phyloP scores from a whole-genome alignment of 2,797 vertebrate genomes.

The Oryzias sinensis region DNA sequence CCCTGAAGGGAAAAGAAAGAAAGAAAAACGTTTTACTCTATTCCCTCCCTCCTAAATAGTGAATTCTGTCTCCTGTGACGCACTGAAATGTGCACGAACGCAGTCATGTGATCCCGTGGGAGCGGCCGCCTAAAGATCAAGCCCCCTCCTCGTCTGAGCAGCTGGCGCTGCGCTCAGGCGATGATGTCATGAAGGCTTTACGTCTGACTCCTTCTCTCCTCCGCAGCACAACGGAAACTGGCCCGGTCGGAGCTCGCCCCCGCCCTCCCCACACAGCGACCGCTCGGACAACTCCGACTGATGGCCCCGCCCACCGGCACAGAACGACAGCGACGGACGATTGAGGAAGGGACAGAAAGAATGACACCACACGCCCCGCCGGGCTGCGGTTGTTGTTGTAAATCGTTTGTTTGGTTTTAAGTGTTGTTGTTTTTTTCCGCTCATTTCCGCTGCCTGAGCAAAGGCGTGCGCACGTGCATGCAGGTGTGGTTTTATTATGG shows the following conservation, averaged over 20 bases:
- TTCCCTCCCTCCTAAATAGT: no score
- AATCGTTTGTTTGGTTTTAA: slow-evolving; percentile 50
- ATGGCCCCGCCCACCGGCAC: slow-evolving; percentile 52
- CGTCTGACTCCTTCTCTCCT: background rate
- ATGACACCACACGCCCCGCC: slow-evolving; percentile 73
- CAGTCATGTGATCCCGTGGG: no score
- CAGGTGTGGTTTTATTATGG: slow-evolving; percentile 59
- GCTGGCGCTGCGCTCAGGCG: no score
- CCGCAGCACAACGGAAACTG: slow-evolving; percentile 86
- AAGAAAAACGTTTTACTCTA: no score
- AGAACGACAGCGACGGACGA: slow-evolving; percentile 48
- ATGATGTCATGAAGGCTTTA: no score
- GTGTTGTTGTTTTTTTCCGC: slow-evolving; percentile 38
- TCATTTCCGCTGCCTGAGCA: slow-evolving; percentile 42
- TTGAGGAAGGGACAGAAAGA: slow-evolving; percentile 62
- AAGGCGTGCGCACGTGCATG: slow-evolving; percentile 51
- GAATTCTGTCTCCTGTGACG: no score
- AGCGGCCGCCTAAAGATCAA: no score
- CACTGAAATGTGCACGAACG: no score
- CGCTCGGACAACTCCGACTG: slow-evolving; percentile 90
- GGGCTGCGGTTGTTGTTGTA: slow-evolving; percentile 67
- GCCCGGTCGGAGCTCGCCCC: slow-evolving; percentile 85
- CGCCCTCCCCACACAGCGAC: slow-evolving; percentile 86
- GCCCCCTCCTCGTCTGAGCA: no score
- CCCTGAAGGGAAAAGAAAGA: no score